A percentile compares a stretch with the other conserved stretches of the same genome.
Conservation (phyloP, 2,888 invertebrate species). For the Drosophila borborema region DNA sequence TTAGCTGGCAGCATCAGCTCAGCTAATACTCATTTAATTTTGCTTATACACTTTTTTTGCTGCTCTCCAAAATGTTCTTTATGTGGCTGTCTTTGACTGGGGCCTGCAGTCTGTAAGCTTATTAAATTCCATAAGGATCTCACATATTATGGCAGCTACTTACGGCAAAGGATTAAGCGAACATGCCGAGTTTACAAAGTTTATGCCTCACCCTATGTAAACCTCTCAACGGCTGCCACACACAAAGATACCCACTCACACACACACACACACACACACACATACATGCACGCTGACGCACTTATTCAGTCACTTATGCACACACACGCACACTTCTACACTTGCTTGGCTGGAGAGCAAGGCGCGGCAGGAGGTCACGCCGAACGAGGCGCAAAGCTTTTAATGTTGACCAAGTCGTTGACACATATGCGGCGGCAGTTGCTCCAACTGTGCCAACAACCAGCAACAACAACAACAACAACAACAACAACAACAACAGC, state of each 20-base stretch:
- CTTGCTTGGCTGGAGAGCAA: conserved; percentile 3
- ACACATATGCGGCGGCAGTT: conserved; percentile 71
- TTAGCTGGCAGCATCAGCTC: conserved; percentile 34
- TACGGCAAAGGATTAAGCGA: conserved; percentile 71
- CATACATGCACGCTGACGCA: neutral
- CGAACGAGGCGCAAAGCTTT: conserved; percentile 60
- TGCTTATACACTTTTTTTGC: conserved; percentile 15
- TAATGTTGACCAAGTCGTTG: conserved; percentile 82
- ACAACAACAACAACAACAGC: neutral
- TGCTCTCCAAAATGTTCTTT: conserved; percentile 11
- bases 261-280: conserved; percentile 2
- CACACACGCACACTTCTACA: conserved; percentile 11
- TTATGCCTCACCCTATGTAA: conserved; percentile 37
- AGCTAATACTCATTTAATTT: conserved; percentile 41
- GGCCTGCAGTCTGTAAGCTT: conserved; percentile 52
- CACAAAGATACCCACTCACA: conserved; percentile 12
- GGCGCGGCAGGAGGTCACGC: conserved; percentile 39
- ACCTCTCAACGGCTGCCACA: conserved; percentile 11
- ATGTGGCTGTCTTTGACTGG: conserved; percentile 19
- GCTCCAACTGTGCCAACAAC: conserved; percentile 38
- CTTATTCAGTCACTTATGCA: neutral
- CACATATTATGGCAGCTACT: conserved; percentile 68
- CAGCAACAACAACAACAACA: neutral
- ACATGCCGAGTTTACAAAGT: conserved; percentile 69
- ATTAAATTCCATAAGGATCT: conserved; percentile 75